A percentile compares a stretch with the other conserved stretches of the same genome.
These are phyloP conservation scores for Amiota minor DNA, from an alignment of 2,888 invertebrate genomes.

Conservation along the genomic window DNA sequence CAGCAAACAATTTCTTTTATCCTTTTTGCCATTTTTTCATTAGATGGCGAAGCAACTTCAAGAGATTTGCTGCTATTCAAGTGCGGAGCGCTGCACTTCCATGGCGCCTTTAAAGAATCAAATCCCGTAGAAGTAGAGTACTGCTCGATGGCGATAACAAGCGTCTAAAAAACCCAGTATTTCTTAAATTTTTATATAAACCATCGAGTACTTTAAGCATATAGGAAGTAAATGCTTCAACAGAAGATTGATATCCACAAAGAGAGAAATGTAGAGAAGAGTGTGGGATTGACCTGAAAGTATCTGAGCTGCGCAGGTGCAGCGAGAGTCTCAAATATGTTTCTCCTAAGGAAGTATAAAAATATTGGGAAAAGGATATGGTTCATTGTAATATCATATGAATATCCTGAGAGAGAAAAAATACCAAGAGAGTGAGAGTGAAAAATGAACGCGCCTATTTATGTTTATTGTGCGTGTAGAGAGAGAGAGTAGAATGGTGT, in stretches of 20 bases:
- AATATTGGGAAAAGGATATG: slow-evolving; percentile 15
- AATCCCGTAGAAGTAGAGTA: slow-evolving; percentile 32
- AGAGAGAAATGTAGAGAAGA: not conserved
- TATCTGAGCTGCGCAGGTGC: slow-evolving; percentile 18
- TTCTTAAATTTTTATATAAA: slow-evolving; percentile 10
- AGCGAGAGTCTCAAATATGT: not conserved
- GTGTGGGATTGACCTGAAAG: not conserved
- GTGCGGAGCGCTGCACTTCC: slow-evolving; percentile 8
- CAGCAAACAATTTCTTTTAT: slow-evolving; percentile 20
- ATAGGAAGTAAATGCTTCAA: not conserved
- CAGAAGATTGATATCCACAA: not conserved
- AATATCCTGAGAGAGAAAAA: not conserved
- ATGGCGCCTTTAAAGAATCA: slow-evolving; percentile 43
- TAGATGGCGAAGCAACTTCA: not conserved
- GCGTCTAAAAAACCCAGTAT: slow-evolving; percentile 51
- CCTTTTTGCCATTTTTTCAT: slow-evolving; percentile 10
- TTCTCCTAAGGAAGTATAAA: slow-evolving; percentile 13
- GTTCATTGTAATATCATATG: not conserved
- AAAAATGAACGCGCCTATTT: not conserved
- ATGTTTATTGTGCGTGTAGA: slow-evolving; percentile 4
- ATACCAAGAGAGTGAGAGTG: not conserved
- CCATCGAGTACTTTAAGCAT: slow-evolving; percentile 42
- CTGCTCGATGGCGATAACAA: no score
- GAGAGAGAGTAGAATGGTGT: slow-evolving; percentile 9
- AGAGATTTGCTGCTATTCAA: not conserved